Conservation (phyloP, 2,888 invertebrate species). For the Drosophila prostipennis region DNA sequence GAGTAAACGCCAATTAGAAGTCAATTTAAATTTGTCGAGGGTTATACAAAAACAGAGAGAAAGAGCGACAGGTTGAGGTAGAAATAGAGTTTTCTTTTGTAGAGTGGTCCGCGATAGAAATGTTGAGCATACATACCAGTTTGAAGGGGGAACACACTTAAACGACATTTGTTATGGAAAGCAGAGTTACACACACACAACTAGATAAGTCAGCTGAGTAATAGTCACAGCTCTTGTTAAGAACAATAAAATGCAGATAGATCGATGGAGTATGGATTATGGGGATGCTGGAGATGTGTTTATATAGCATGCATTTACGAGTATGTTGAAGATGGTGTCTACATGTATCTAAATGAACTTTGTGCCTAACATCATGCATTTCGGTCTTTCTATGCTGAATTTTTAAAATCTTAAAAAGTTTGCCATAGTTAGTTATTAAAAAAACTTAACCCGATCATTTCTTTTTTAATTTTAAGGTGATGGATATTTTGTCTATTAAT, state of each 20-base stretch:
- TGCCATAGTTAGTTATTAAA: too few species aligned
- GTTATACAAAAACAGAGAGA: conserved; percentile 23
- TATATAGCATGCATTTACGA: neutral
- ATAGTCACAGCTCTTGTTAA: conserved; percentile 21
- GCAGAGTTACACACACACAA: conserved; percentile 43
- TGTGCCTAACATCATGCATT: neutral
- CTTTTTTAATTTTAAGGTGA: too few species aligned
- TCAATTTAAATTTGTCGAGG: conserved; percentile 9
- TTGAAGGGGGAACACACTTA: conserved; percentile 77
- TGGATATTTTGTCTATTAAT: too few species aligned
- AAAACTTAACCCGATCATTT: too few species aligned
- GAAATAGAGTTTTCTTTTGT: conserved; percentile 25
- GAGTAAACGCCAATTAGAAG: conserved; percentile 19
- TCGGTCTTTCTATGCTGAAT: neutral
- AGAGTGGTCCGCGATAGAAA: conserved; percentile 32
- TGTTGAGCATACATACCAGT: conserved; percentile 77
- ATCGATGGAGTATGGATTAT: neutral
- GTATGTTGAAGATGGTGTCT: neutral
- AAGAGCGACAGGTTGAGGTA: conserved; percentile 11
- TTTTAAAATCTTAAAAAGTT: neutral
- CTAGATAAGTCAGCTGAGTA: conserved; percentile 23
- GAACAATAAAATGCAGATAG: neutral
- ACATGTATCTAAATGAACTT: neutral
- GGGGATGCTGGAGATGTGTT: neutral
- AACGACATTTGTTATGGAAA: conserved; percentile 62